A percentile compares a stretch with the other conserved stretches of the same genome.
phyloP scores from a whole-genome alignment of 1,140 invertebrate genomes.

The Macrostomum lignano region DNA sequence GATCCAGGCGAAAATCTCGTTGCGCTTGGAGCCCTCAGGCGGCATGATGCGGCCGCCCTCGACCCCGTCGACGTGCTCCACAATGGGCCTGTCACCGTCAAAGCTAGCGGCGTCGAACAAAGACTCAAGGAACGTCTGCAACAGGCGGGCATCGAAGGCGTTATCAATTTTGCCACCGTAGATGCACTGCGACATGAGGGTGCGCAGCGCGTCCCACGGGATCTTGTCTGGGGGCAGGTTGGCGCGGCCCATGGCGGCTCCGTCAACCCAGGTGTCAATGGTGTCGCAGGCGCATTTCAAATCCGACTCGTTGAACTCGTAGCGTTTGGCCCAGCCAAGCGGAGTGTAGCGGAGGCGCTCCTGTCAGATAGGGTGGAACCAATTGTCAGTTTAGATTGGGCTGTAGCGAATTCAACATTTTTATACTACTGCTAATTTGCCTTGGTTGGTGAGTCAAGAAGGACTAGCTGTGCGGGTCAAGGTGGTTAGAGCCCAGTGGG shows the following conservation, averaged over 20 bases:
- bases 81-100: slow-evolving; percentile 69
- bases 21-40: slow-evolving; percentile 62
- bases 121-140: slow-evolving; percentile 72
- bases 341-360: slow-evolving; percentile 79
- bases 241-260: slow-evolving; percentile 78
- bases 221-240: slow-evolving; percentile 92
- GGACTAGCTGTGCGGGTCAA: no score
- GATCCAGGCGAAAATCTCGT: slow-evolving; percentile 88
- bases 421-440: no score
- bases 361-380: no score
- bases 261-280: slow-evolving; percentile 89
- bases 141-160: slow-evolving; percentile 60
- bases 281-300: slow-evolving; percentile 86
- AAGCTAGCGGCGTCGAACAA: slow-evolving; percentile 79
- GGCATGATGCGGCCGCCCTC: slow-evolving; percentile 42
- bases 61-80: slow-evolving; percentile 39
- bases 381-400: no score
- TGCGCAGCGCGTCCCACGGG: slow-evolving; percentile 86
- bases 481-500: no score
- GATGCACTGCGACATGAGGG: slow-evolving; percentile 77
- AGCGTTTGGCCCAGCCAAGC: slow-evolving; percentile 79
- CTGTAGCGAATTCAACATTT: no score
- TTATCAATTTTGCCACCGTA: slow-evolving; percentile 99
- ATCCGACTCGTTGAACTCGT: slow-evolving; percentile 96
- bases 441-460: no score